Conservation (phyloP, 2,888 invertebrate species). For the Carterocephalus palaemon region DNA sequence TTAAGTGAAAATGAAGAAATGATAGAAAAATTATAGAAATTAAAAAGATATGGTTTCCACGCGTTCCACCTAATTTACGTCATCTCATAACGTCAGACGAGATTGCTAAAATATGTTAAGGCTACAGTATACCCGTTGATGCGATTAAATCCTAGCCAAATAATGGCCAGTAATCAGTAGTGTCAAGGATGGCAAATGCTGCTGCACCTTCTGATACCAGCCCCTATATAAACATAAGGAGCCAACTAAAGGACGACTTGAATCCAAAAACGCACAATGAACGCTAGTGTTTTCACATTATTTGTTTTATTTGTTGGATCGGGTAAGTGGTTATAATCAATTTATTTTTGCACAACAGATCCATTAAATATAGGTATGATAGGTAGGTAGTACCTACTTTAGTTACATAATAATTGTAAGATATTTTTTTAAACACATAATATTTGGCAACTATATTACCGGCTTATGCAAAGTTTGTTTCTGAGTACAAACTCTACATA, state of each 20-base stretch:
- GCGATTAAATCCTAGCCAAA: conserved; percentile 30
- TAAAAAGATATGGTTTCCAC: neutral
- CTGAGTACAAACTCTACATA: too few species aligned
- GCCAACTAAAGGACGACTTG: conserved; percentile 44
- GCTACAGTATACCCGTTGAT: conserved; percentile 5
- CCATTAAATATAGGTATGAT: neutral
- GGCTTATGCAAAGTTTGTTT: too few species aligned
- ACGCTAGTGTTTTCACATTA: conserved; percentile 39
- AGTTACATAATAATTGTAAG: too few species aligned
- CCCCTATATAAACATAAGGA: conserved; percentile 60
- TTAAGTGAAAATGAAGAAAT: too few species aligned
- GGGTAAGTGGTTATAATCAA: conserved; percentile 35
- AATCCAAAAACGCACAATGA: conserved; percentile 53
- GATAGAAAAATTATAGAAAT: neutral
- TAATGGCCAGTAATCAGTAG: conserved; percentile 40
- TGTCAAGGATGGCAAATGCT: conserved; percentile 52
- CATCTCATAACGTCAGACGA: neutral
- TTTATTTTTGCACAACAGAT: neutral
- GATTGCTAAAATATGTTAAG: conserved; percentile 9
- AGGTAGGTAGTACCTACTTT: too few species aligned
- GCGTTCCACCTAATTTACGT: neutral
- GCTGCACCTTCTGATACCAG: conserved; percentile 50
- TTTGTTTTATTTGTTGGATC: conserved; percentile 32
- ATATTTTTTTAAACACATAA: conserved; percentile 5
- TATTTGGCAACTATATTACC: too few species aligned